phyloP scores from a whole-genome alignment of 2,888 invertebrate species.

The Hypsopygia costalis region DNA sequence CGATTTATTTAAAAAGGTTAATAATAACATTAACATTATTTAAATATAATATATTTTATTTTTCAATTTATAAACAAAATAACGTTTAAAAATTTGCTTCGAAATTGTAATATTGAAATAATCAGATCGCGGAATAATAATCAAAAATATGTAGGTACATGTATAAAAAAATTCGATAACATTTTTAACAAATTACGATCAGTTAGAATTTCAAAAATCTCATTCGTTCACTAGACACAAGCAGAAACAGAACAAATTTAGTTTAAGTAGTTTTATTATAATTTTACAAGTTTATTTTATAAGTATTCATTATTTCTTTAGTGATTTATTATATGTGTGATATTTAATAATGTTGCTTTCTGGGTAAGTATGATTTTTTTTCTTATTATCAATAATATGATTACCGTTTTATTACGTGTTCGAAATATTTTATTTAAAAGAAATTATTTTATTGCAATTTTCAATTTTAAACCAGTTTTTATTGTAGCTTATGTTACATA shows the following conservation, averaged over 20 bases:
- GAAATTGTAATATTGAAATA: no score
- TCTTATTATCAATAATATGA: not conserved
- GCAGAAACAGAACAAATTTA: slow-evolving; percentile 39
- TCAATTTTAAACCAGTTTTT: no score
- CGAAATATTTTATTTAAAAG: not conserved
- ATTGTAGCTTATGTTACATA: no score
- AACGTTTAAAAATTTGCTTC: no score
- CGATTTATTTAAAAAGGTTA: no score
- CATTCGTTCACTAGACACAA: slow-evolving; percentile 60
- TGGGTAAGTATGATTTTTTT: slow-evolving; percentile 44
- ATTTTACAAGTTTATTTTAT: slow-evolving; percentile 23
- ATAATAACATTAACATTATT: no score
- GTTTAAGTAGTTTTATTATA: slow-evolving; percentile 30
- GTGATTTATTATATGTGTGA: not conserved
- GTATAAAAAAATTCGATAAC: no score
- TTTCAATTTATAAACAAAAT: no score
- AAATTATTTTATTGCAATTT: no score
- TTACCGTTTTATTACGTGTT: not conserved
- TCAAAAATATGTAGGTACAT: not conserved
- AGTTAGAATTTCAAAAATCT: slow-evolving; percentile 32
- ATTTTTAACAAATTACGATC: slow-evolving; percentile 22
- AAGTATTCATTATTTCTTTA: slow-evolving; percentile 22
- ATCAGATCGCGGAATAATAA: not conserved
- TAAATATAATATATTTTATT: no score
- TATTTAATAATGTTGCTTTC: slow-evolving; percentile 49